Conservation (phyloP, 2,888 invertebrate genomes). For the Heteropelma amictum region DNA sequence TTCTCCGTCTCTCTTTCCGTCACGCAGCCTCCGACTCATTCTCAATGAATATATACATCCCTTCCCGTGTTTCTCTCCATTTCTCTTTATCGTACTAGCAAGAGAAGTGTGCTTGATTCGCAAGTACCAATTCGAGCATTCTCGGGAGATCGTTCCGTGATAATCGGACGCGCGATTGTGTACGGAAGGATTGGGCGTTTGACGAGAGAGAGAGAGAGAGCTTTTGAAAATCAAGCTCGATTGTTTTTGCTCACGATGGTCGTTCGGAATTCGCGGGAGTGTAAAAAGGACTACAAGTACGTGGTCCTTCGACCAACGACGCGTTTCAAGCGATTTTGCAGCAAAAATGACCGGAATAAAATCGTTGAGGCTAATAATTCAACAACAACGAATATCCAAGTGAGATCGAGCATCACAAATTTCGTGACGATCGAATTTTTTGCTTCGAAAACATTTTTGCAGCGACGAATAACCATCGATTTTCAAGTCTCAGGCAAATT, state of each 20-base stretch:
- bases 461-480: no score
- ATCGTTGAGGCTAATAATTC: no score
- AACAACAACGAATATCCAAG: no score
- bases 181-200: slow-evolving; percentile 35
- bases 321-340: neutral
- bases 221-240: slow-evolving; percentile 48
- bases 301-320: neutral
- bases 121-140: slow-evolving; percentile 50
- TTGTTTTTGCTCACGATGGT: slow-evolving; percentile 38
- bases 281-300: neutral
- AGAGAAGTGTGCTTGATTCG: slow-evolving; percentile 41
- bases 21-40: neutral
- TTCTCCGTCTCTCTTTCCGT: neutral
- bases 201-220: slow-evolving; percentile 11
- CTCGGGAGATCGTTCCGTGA: slow-evolving; percentile 38
- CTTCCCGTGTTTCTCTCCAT: neutral
- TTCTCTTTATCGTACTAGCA: slow-evolving; percentile 27
- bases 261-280: neutral
- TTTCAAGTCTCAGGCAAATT: no score
- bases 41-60: slow-evolving; percentile 17
- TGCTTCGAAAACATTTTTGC: no score
- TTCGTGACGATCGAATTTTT: no score
- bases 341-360: no score
- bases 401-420: no score
- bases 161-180: slow-evolving; percentile 48